Base-by-base conservation (phyloP, 2,888 invertebrate genomes). In the Eupelmus urozonus region DNA sequence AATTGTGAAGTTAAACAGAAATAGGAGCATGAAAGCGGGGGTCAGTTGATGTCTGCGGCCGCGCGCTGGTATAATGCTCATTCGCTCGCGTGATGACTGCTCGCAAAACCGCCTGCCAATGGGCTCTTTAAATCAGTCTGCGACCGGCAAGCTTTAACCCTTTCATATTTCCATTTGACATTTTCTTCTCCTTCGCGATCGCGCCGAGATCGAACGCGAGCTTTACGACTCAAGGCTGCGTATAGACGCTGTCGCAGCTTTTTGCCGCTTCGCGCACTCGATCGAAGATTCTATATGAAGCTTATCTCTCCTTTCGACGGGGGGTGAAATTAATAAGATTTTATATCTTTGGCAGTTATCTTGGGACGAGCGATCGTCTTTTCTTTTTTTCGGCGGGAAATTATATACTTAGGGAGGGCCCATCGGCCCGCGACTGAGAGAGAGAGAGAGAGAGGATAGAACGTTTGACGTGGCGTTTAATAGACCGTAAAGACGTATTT, bases 401-500 rank as follows among this genome's bases (percentile, higher is more conserved):
- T 42, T 63, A 55, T 55, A 18, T 42, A 29, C 62, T 27, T 25
- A 29, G 49, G 7, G 49, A 66, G 77, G 72, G 72, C 76, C 70
- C 42, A 65, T 57, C 20, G 76, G 49, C 51, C 9, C 9, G 9
- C 3, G 34, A 34, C 5, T 5, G 34, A 34, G 34, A 34, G 34
- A 34, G 34, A 34, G 34, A 34, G 34, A 34, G 34, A 34, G 34
- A 34, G 34, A 34, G 16, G 9, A 20, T 59, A 60, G 79, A 62
- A 73, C 74, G 66, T 51, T 80, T 75, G 80, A 80, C 80, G 76
- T 80, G 80, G 71, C 75, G 29, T 71, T 89, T 89, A 88, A 88
- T 88, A 89, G 88, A 88, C 87, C 89, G 85, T 89, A 88, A 89
- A 89, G n/a, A 83, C 81, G 82, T 83, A 85, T 85, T 89, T 88